phyloP scores from a whole-genome alignment of 2,888 invertebrate species.

The Spodoptera littoralis region DNA sequence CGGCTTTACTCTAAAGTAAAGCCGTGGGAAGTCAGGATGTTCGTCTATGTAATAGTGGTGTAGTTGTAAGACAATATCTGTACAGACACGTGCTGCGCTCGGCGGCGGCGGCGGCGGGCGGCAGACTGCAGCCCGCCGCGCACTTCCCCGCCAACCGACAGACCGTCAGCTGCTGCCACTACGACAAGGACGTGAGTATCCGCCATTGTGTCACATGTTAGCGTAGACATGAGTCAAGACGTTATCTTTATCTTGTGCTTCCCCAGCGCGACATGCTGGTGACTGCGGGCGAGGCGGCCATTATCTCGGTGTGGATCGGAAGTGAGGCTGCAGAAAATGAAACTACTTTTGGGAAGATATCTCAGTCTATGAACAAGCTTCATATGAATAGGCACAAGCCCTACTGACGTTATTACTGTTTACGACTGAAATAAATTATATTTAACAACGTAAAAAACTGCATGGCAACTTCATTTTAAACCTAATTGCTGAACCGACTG shows the following conservation, averaged over 20 bases:
- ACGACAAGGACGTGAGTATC: constrained; percentile 89
- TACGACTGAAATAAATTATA: constrained; percentile 18
- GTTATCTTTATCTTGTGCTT: constrained; percentile 26
- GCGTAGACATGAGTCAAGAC: too few species aligned
- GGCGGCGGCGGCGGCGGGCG: constrained; percentile 75
- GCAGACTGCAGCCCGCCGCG: constrained; percentile 86
- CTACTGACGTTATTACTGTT: constrained; percentile 61
- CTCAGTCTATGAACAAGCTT: constrained; percentile 57
- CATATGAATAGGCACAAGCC: constrained; percentile 73
- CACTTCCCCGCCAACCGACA: constrained; percentile 91
- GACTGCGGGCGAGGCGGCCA: constrained; percentile 92
- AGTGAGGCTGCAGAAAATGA: constrained; percentile 19
- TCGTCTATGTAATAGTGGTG: too few species aligned
- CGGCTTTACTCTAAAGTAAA: too few species aligned
- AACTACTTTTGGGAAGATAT: constrained; percentile 44
- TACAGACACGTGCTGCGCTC: constrained; percentile 75
- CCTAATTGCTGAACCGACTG: too few species aligned
- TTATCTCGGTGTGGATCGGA: constrained; percentile 90
- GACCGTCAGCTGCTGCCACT: constrained; percentile 91
- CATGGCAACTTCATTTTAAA: too few species aligned
- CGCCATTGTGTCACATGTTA: too few species aligned
- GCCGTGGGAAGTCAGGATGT: too few species aligned
- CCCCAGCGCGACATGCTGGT: constrained; percentile 90
- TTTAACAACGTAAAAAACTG: neutral
- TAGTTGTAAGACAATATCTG: too few species aligned